Evolutionary conservation across 1,140 invertebrate genomes (phyloP).

Genomic region (Drosophila parvula): DNA sequence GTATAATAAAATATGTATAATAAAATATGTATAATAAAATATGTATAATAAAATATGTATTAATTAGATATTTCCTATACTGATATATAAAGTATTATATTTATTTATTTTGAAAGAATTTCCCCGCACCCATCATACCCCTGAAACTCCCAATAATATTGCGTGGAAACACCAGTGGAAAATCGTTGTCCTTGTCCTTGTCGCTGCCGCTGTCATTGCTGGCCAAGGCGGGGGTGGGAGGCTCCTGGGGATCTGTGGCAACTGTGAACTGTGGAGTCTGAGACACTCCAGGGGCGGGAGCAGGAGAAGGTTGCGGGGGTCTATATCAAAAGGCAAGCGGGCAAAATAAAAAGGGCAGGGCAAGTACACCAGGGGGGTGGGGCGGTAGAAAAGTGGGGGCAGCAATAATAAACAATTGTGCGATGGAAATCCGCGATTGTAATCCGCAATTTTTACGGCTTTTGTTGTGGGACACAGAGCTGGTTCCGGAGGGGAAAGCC

Average conservation of each 20-base stretch:
- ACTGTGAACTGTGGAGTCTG: constrained; percentile 2
- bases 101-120: not conserved
- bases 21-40: no score
- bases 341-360: constrained; percentile 37
- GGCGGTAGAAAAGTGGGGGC: constrained; percentile 60
- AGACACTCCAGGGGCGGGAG: not conserved
- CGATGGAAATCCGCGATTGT: constrained; percentile 83
- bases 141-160: not conserved
- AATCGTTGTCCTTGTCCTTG: constrained; percentile 48
- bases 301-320: no score
- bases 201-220: constrained; percentile 44
- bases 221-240: not conserved
- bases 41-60: no score
- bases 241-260: constrained; percentile 15
- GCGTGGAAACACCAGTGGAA: constrained; percentile 33
- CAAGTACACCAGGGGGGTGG: constrained; percentile 26
- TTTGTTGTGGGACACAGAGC: constrained; percentile 51
- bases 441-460: constrained; percentile 84
- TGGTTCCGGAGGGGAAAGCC: constrained; percentile 9
- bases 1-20: no score
- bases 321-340: constrained; percentile 30
- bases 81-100: no score
- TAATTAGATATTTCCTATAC: not conserved
- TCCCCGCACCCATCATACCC: not conserved
- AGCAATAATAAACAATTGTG: constrained; percentile 81